Base-by-base conservation (phyloP, 2,113 vertebrate species). In the Dendropsophus ebraccatus region DNA sequence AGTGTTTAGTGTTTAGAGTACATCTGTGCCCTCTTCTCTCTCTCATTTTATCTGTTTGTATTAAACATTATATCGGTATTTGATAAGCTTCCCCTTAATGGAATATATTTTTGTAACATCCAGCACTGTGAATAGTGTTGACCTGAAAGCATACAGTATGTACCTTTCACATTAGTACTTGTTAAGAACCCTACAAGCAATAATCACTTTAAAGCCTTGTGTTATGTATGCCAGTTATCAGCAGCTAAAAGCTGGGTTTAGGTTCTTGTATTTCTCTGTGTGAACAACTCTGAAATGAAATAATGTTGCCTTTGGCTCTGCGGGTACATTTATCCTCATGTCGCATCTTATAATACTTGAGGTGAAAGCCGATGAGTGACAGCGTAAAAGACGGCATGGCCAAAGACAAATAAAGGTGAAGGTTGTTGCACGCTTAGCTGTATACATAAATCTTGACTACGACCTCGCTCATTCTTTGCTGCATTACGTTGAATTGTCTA, bases 351-450 rank as follows among this genome's bases (percentile, higher is more conserved):
- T 25, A 11, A 60, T 45, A 45, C 50, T 80, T 60, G 54, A 60
- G 77, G 77, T 25, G 54, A 45, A 45, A 62, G 35, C 35, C 16
- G 77, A 80, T 62, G 75, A 77, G 75, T 77, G 54, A 80, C 77
- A 80, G 37, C 23, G 52, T 60, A 54, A 80, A 60, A 45, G 77
- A 79, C 21, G 50, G 35, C 30, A 79, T 1, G 41, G 54, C 76
- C 52, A 58, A 35, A 60, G 76, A 80, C 77, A 62, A 80, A 60
- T 60, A 60, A 45, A 21, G 25, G 23, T 41, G 77, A 80, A 62
- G 77, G 77, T 80, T 80, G 23, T 80, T 37, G 54, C 35, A 41
- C 54, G 45, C 56, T 41, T 80, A 45, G 35, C 56, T 41, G 73
- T 28, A 62, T 14, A 80, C 56, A 80, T 79, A 79, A 79, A 79